Conservation (phyloP, 2,888 invertebrate genomes). For the Himalopsyche tibetana region DNA sequence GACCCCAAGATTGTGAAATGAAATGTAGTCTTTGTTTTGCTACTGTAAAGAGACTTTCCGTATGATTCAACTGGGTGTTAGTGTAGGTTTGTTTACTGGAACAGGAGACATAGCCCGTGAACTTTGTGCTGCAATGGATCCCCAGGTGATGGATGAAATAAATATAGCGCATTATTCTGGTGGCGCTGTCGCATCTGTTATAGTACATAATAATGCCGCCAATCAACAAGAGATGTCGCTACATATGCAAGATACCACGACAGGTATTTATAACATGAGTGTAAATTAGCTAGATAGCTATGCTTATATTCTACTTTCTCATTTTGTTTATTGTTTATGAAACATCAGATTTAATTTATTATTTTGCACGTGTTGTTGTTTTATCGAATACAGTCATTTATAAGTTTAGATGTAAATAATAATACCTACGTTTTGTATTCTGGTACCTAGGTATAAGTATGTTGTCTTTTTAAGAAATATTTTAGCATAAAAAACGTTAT, state of each 20-base stretch:
- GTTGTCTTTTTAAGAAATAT: too few species aligned
- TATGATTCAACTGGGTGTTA: conserved; percentile 17
- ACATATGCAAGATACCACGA: not conserved
- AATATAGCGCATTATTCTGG: conserved; percentile 55
- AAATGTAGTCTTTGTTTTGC: conserved; percentile 29
- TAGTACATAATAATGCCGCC: conserved; percentile 68
- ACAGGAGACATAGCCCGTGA: conserved; percentile 48
- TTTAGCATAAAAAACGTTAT: too few species aligned
- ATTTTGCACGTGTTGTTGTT: too few species aligned
- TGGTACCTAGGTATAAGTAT: too few species aligned
- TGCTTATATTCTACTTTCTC: too few species aligned
- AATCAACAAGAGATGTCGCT: conserved; percentile 61
- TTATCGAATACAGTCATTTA: too few species aligned
- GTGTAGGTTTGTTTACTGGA: conserved; percentile 16
- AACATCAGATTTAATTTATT: too few species aligned
- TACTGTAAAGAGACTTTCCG: not conserved
- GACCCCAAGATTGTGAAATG: conserved; percentile 5
- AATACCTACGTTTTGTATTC: too few species aligned
- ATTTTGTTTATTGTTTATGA: too few species aligned
- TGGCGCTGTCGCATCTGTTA: conserved; percentile 69
- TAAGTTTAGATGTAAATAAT: too few species aligned
- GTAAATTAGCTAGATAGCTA: too few species aligned
- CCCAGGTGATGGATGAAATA: conserved; percentile 68
- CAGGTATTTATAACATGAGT: conserved; percentile 14
- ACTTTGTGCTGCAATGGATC: conserved; percentile 67